phyloP scores from a whole-genome alignment of 2,888 invertebrate genomes.

The Polyommatus icarus region DNA sequence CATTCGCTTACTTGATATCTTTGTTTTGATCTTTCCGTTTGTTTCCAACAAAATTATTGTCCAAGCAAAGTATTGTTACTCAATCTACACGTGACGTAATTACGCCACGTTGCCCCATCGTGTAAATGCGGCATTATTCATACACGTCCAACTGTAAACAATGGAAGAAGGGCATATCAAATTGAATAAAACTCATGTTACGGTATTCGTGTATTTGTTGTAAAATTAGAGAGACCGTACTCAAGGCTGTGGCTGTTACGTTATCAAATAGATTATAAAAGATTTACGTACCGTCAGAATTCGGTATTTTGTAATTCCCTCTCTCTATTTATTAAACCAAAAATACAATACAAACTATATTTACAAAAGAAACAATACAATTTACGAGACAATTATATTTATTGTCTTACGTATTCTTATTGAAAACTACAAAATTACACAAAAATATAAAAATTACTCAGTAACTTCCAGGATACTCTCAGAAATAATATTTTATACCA shows the following conservation, averaged over 20 bases:
- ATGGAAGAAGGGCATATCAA: conserved; percentile 9
- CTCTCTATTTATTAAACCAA: too few species aligned
- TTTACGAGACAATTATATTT: neutral
- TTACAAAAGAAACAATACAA: too few species aligned
- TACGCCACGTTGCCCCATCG: neutral
- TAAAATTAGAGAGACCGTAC: conserved; percentile 9
- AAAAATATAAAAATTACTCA: neutral
- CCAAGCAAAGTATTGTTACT: neutral
- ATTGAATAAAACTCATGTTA: conserved; percentile 9
- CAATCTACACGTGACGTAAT: neutral
- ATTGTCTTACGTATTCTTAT: too few species aligned
- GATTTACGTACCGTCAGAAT: neutral
- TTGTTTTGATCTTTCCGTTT: too few species aligned
- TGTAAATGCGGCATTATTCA: conserved; percentile 8
- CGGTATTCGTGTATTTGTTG: conserved; percentile 5
- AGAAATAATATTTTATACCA: neutral
- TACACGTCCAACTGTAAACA: neutral
- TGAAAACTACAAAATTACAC: neutral
- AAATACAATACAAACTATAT: too few species aligned
- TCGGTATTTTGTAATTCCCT: neutral
- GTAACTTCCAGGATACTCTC: neutral
- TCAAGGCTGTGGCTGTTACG: neutral
- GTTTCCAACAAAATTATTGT: too few species aligned
- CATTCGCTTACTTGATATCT: too few species aligned
- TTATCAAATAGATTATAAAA: neutral